A percentile compares a stretch with the other conserved stretches of the same genome.
Conservation (phyloP, 2,888 invertebrate species). For the Crossocerus cetratus region DNA sequence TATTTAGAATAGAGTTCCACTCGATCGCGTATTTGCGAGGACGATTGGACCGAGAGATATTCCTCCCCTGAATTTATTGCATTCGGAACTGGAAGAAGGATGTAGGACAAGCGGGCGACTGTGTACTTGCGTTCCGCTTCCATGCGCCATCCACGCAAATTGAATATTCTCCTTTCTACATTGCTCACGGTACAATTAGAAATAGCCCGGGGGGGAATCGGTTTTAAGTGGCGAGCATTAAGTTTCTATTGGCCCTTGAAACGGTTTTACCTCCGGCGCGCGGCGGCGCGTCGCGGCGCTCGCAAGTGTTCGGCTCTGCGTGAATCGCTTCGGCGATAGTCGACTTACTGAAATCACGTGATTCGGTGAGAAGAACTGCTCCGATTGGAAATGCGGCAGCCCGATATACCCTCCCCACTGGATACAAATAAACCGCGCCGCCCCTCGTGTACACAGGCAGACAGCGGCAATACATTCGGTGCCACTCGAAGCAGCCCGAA, state of each 20-base stretch:
- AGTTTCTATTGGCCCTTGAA: constrained; percentile 32
- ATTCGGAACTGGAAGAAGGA: not conserved
- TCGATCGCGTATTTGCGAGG: not conserved
- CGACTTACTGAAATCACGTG: constrained; percentile 51
- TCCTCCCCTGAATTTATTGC: not conserved
- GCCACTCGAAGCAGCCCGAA: constrained; percentile 19
- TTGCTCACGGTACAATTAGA: not conserved
- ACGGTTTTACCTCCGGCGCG: constrained; percentile 38
- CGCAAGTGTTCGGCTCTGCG: too few species aligned
- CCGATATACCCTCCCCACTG: constrained; percentile 22
- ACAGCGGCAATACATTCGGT: constrained; percentile 23
- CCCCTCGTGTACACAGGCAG: not conserved
- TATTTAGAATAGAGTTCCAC: not conserved
- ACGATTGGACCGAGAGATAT: not conserved
- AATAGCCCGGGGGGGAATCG: not conserved
- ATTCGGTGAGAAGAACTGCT: constrained; percentile 43
- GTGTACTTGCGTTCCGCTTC: too few species aligned
- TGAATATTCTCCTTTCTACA: not conserved
- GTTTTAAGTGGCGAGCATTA: not conserved
- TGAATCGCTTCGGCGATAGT: constrained; percentile 42
- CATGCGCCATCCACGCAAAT: not conserved
- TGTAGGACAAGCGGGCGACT: not conserved
- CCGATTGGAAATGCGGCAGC: constrained; percentile 24
- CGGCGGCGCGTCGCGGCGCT: constrained; percentile 23
- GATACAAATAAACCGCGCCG: not conserved